Evolutionary conservation across 2,888 invertebrate genomes (phyloP).

Genomic region (Diploptera punctata): DNA sequence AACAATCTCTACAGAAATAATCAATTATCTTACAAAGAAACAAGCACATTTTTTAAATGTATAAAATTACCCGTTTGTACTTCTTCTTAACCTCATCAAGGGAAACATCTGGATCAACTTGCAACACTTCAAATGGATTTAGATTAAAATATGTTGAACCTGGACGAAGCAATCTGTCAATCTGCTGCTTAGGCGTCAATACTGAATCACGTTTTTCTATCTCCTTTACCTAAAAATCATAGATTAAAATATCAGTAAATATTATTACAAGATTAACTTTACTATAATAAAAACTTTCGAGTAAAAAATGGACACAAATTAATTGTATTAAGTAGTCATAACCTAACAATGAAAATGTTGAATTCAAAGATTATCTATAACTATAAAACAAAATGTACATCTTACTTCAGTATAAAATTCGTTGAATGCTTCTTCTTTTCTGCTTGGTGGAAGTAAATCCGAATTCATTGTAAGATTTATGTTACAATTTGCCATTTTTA

Average conservation of each 20-base stretch:
- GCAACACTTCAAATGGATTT: constrained; percentile 93
- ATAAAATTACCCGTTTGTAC: constrained; percentile 82
- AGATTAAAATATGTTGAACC: constrained; percentile 99
- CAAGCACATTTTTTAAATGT: not conserved
- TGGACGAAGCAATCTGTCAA: constrained; percentile 92
- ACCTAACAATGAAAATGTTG: too few species aligned
- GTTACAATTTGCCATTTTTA: constrained; percentile 27
- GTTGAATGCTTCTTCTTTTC: constrained; percentile 75
- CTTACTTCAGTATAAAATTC: constrained; percentile 84
- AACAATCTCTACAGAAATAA: not conserved
- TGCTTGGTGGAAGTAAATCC: not conserved
- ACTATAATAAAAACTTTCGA: too few species aligned
- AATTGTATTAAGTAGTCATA: not conserved
- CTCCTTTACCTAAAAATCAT: constrained; percentile 86
- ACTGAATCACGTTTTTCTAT: constrained; percentile 98
- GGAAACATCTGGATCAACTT: constrained; percentile 88
- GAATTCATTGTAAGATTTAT: constrained; percentile 23
- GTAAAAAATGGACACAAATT: not conserved
- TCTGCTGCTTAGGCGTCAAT: constrained; percentile 95
- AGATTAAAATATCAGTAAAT: constrained; percentile 26
- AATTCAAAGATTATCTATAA: too few species aligned
- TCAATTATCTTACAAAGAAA: not conserved
- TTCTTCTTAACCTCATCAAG: constrained; percentile 96
- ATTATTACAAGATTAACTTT: too few species aligned
- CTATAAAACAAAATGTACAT: constrained; percentile 43